Evolutionary conservation across 2,113 vertebrate genomes (phyloP).

Genomic region (Pica pica): DNA sequence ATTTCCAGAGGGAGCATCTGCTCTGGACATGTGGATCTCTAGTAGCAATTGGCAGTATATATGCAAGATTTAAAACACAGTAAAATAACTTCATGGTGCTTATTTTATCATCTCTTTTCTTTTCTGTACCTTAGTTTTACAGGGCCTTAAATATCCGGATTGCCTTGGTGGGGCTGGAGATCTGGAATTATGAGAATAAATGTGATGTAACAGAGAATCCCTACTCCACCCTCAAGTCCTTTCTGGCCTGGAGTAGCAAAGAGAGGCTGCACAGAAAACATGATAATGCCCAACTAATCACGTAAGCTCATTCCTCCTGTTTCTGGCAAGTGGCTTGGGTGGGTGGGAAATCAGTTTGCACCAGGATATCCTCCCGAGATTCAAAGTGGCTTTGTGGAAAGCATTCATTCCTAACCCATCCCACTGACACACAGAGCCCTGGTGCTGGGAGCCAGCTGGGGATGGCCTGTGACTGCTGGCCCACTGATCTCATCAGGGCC

Average conservation of each 20-base stretch:
- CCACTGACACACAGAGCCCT: background rate
- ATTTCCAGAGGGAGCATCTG: background rate
- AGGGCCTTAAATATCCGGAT: conserved; percentile 88
- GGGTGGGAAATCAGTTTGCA: background rate
- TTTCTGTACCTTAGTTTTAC: conserved; percentile 81
- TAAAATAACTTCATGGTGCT: background rate
- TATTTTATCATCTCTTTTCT: background rate
- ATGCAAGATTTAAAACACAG: background rate
- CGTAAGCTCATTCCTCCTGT: conserved; percentile 71
- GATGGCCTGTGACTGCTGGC: background rate
- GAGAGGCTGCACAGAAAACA: conserved; percentile 81
- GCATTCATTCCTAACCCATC: background rate
- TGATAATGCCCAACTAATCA: conserved; percentile 96
- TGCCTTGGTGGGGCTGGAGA: conserved; percentile 89
- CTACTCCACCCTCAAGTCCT: conserved; percentile 87
- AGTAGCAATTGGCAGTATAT: background rate
- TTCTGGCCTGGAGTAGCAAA: conserved; percentile 91
- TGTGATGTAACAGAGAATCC: conserved; percentile 85
- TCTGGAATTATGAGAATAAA: conserved; percentile 85
- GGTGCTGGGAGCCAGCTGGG: background rate
- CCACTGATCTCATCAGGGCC: background rate
- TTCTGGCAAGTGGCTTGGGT: background rate
- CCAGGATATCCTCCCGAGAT: background rate
- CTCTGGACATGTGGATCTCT: background rate
- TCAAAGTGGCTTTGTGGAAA: background rate